phyloP scores from a whole-genome alignment of 1,140 invertebrate genomes.

The Tetramorium simillimum region DNA sequence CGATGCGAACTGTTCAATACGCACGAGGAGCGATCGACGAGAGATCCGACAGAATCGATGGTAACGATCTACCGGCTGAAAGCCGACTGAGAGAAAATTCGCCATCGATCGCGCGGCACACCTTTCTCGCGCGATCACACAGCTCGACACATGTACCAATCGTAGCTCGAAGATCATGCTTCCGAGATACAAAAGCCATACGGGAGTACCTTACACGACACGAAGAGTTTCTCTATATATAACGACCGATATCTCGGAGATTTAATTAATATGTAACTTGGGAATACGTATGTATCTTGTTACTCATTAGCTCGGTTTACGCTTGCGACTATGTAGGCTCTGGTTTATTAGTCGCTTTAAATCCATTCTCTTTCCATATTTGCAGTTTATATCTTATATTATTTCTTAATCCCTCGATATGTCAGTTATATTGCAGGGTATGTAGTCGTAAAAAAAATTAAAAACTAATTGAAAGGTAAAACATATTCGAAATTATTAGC shows the following conservation, averaged over 20 bases:
- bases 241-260: not conserved
- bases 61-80: slow-evolving; percentile 66
- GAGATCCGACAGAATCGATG: slow-evolving; percentile 49
- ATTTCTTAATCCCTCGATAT: not conserved
- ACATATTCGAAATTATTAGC: not conserved
- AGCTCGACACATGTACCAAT: slow-evolving; percentile 3
- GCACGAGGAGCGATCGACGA: slow-evolving; percentile 41
- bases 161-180: slow-evolving; percentile 22
- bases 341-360: not conserved
- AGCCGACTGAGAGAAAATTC: slow-evolving; percentile 70
- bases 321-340: not conserved
- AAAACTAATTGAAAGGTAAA: not conserved
- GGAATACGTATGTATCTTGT: not conserved
- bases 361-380: not conserved
- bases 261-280: not conserved
- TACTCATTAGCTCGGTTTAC: slow-evolving; percentile 4
- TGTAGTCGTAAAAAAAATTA: not conserved
- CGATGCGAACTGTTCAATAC: not conserved
- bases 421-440: not conserved
- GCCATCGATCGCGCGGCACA: slow-evolving; percentile 40
- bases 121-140: slow-evolving; percentile 58
- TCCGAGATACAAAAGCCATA: slow-evolving; percentile 2
- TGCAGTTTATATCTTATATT: not conserved
- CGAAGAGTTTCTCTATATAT: not conserved
- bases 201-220: not conserved